phyloP scores from a whole-genome alignment of 2,797 vertebrate genomes.

The Spinus pinus region DNA sequence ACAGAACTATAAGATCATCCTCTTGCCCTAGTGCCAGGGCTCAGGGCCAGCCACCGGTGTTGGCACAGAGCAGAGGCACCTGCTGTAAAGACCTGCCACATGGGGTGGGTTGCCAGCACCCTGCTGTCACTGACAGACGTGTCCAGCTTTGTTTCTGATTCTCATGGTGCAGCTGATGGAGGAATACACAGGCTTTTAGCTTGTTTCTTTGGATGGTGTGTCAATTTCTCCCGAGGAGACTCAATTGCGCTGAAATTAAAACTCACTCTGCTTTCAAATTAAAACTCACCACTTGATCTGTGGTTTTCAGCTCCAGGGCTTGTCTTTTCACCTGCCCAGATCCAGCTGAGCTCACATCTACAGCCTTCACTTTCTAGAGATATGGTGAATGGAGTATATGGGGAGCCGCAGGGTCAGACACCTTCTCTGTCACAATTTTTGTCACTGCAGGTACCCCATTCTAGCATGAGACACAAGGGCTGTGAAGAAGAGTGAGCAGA shows the following conservation, averaged over 20 bases:
- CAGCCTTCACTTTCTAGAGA: not conserved
- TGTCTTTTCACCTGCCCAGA: not conserved
- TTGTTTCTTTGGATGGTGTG: not conserved
- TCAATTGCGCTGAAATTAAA: not conserved
- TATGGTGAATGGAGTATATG: not conserved
- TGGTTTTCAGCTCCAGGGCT: not conserved
- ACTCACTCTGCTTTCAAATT: not conserved
- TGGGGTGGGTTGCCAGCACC: not conserved
- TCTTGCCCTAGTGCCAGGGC: not conserved
- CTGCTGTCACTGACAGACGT: not conserved
- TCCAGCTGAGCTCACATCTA: not conserved
- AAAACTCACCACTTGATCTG: not conserved
- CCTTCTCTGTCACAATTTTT: not conserved
- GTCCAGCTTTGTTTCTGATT: not conserved
- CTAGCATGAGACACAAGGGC: not conserved
- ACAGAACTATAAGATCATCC: not conserved
- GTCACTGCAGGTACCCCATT: not conserved
- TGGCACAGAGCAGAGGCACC: not conserved
- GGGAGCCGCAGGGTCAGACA: not conserved
- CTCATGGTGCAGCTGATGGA: not conserved
- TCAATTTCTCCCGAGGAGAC: not conserved
- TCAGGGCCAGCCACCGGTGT: rapidly evolving
- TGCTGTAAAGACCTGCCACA: not conserved
- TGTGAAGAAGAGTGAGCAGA: not conserved
- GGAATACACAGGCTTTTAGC: not conserved